Base-by-base conservation (phyloP, 2,888 invertebrate species). In the Buathra laborator region DNA sequence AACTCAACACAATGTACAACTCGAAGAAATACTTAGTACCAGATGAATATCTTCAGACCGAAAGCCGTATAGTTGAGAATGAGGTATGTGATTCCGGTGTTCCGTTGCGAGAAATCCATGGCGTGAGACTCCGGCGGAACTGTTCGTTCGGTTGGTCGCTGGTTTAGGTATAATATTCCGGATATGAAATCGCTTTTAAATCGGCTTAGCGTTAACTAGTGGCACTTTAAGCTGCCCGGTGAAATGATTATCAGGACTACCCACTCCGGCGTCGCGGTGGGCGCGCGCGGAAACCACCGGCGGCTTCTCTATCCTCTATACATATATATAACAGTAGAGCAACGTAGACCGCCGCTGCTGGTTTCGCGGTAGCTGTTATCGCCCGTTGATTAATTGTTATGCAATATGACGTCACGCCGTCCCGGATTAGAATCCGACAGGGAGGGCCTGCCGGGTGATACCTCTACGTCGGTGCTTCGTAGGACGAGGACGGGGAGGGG, bases 121-220 rank as follows among this genome's bases (percentile, higher is more conserved):
- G 51, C 29, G 68, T 71, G 19, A 48, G 76, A 43, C 71, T 64
- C 48, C 53, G 77, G 66, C 59, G 72, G 43, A 51, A 48, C 43
- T 32, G 67, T 5, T 78, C 71, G 46, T 78, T 37, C 48, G 71
- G 59, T 72, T 19, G 70, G 46, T 68, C 59, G 59, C 59, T 37
- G 48, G 79, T 76, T 79, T 87, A 90, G 91, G 91, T 92, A 92
- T 92, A 93, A 92, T 91, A 92, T 92, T 92, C 91, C 89, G 90
- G 93, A 93, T 93, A 93, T 93, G 93, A 93, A 94, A 93, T 93
- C 93, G 93, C 92, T 93, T 94, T 94, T 93, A 94, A 94, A 94
- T 94, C 94, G 94, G 94, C 93, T 94, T 94, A 94, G 90, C 92
- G 93, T 93, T 93, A 93, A 93, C 93, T 93, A 93, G 93, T 93